Evolutionary conservation across 2,797 vertebrate species (phyloP).

Genomic region (Cyprinodon diabolis): DNA sequence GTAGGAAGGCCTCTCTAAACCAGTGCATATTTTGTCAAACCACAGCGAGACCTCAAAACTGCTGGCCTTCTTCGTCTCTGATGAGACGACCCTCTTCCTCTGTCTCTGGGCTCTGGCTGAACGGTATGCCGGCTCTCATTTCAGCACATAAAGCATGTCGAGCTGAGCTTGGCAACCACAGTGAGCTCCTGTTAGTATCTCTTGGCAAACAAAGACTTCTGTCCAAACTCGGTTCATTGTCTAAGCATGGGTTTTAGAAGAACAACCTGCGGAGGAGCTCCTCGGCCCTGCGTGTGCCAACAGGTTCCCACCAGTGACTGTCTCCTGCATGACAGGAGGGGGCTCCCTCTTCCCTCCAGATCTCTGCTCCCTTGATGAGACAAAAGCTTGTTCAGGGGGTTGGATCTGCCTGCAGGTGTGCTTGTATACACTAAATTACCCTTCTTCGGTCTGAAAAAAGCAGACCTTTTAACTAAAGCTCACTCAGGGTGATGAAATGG

Average conservation of each 20-base stretch:
- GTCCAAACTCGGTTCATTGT: constrained; percentile 38
- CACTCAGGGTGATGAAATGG: constrained; percentile 24
- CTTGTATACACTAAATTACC: constrained; percentile 36
- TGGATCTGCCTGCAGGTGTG: constrained; percentile 33
- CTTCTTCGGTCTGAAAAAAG: constrained; percentile 33
- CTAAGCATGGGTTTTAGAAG: constrained; percentile 32
- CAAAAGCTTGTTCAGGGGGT: constrained; percentile 31
- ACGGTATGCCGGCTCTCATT: constrained; percentile 34
- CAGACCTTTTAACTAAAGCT: constrained; percentile 36
- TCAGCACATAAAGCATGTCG: constrained; percentile 36
- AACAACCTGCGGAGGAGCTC: constrained; percentile 24
- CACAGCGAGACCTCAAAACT: constrained; percentile 66
- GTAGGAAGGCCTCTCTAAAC: constrained; percentile 52
- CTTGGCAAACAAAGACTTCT: constrained; percentile 18
- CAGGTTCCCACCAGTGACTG: constrained; percentile 53
- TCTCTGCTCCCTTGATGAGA: constrained; percentile 24
- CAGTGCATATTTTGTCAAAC: constrained; percentile 63
- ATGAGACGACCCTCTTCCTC: constrained; percentile 27
- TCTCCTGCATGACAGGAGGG: constrained; percentile 48
- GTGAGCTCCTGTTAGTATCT: constrained; percentile 34
- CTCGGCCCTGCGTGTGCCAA: constrained; percentile 63
- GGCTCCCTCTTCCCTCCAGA: constrained; percentile 41
- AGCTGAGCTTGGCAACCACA: constrained; percentile 37
- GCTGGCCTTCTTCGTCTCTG: constrained; percentile 52
- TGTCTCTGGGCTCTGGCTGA: constrained; percentile 20